Base-by-base conservation (phyloP, 1,140 invertebrate species). In the Hormaphis cornu region DNA sequence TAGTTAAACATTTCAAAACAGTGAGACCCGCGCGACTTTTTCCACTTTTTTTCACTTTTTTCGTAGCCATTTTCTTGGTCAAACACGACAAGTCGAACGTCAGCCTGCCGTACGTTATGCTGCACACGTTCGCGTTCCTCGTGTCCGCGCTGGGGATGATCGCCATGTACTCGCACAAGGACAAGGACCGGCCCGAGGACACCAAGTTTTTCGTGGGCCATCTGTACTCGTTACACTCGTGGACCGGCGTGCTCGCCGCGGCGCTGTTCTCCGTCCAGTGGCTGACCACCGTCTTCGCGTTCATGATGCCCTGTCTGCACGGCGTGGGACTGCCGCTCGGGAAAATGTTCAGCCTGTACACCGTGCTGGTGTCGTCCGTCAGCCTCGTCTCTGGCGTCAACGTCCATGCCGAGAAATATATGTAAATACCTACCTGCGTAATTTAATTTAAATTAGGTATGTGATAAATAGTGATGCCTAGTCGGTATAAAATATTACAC, bases 101-200 rank as follows among this genome's bases (percentile, higher is more conserved):
- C 1, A 50, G 42, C 2, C 6, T 66, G 18, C 42, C 61, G 12
- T 66, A 48, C 28, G 5, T 66, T 0, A 66, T 66, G 61, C 24
- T 66, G 18, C 61, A 66, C 28, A 48, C 61, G 18, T 66, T 66
- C n/a, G 61, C 61, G 44, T 48, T 26, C 44, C 8, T 66, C n/a
- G 28, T 48, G 1, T 48, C 61, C 1, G 28, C 61, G 6, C 24
- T 66, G 18, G 42, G 40, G 0, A 1, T 66, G 18, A 28, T 8
- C 7, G 18, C 44, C 12, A 66, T 66, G 24, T 44, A 33, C 18
- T n/a, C 50, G 1, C 44, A 46, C 26, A 66, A 46, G 14, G 44
- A 66, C 20, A 50, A 16, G 6, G 28, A 10, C 18, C 30, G 33
- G 8, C 18, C 42, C 8, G 1, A 10, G 16, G 24, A 14, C n/a